Evolutionary conservation across 2,797 vertebrate genomes (phyloP).

Genomic region (Chaetodon trifasciatus): DNA sequence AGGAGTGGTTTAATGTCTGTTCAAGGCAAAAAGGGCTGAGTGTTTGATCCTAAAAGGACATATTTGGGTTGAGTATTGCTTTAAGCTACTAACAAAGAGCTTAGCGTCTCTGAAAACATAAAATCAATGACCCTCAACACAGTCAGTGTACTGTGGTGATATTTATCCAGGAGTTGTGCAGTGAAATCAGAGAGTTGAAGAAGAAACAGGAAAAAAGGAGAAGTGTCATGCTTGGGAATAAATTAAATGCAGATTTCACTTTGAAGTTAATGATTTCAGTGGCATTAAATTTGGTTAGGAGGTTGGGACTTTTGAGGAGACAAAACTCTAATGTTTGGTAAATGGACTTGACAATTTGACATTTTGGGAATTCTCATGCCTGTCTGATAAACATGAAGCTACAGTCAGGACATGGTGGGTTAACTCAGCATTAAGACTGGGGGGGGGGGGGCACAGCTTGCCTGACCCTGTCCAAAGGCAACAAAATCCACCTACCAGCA

Average conservation of each 20-base stretch:
- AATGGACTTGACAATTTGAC: conserved; percentile 9
- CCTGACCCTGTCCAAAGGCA: neutral
- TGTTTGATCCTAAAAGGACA: conserved; percentile 23
- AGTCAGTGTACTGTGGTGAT: conserved; percentile 11
- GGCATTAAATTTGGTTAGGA: neutral
- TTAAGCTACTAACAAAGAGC: conserved; percentile 28
- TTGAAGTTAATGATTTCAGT: neutral
- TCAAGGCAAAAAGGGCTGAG: neutral
- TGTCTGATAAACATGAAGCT: neutral
- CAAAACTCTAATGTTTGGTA: neutral
- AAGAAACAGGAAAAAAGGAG: neutral
- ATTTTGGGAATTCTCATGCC: neutral
- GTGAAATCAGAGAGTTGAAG: neutral
- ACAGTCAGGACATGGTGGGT: neutral
- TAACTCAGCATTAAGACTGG: neutral
- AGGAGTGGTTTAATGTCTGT: conserved; percentile 19
- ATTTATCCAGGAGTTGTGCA: neutral
- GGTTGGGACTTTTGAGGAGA: conserved; percentile 1
- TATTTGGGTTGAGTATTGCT: conserved; percentile 1
- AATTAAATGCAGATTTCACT: neutral
- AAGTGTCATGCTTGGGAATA: neutral
- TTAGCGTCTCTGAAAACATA: conserved; percentile 19
- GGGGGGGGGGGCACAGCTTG: neutral
- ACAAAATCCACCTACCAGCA: conserved; percentile 3
- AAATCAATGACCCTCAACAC: conserved; percentile 27